Percentiles rank a stretch among this genome's conserved stretches.
These are phyloP conservation scores for Pampus argenteus DNA, from an alignment of 2,797 vertebrate genomes.

Conservation along the genomic window DNA sequence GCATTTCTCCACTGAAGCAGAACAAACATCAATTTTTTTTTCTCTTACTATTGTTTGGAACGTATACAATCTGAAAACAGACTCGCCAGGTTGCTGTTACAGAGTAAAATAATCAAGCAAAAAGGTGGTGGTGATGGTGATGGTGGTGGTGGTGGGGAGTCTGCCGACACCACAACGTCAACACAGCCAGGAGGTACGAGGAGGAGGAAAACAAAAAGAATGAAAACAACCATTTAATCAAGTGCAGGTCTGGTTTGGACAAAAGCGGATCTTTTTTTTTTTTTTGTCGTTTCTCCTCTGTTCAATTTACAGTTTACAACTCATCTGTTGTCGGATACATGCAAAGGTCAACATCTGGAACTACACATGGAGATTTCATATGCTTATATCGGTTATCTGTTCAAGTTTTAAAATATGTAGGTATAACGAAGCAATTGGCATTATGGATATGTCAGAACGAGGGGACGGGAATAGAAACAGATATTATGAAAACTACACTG, in stretches of 20 bases:
- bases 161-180: constrained; percentile 70
- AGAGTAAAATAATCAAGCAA: constrained; percentile 83
- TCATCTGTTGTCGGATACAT: constrained; percentile 84
- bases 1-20: constrained; percentile 85
- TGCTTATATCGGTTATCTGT: constrained; percentile 87
- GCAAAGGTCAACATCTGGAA: constrained; percentile 87
- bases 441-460: constrained; percentile 73
- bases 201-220: constrained; percentile 7
- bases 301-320: constrained; percentile 84
- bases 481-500: constrained; percentile 81
- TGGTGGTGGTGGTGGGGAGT: background rate
- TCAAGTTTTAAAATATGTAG: constrained; percentile 86
- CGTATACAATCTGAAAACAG: constrained; percentile 80
- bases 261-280: too few species aligned
- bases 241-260: constrained; percentile 91
- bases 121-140: background rate
- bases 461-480: constrained; percentile 52
- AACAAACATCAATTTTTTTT: constrained; percentile 82
- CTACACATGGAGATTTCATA: constrained; percentile 87
- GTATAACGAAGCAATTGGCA: constrained; percentile 83
- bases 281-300: constrained; percentile 28
- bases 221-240: constrained; percentile 83
- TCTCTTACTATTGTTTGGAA: constrained; percentile 77
- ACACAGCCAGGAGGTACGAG: constrained; percentile 51
- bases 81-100: constrained; percentile 66